Evolutionary conservation across 35 echinoderm and acorn worm species (phyloP), one percentile per base, ranked within the genome.

Genomic region (Acanthaster planci): DNA sequence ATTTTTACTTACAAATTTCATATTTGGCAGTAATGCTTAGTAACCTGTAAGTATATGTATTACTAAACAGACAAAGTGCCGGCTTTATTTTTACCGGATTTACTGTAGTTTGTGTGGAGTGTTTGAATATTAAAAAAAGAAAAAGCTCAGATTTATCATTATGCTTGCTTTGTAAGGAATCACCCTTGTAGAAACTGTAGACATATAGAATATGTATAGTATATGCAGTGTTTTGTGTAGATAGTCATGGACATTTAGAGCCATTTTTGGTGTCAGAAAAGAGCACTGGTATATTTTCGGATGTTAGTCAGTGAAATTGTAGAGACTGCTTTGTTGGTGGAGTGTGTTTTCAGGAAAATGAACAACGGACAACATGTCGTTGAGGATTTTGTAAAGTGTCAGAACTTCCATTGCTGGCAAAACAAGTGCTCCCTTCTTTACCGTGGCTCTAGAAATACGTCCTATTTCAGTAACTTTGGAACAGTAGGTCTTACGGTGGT

Each of bases 161-260:
- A 72, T 72, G 64, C 64, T 72, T 72, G 64, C 64, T 72, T 72
- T 72, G 34, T 72, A 72, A 72, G 34, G 23, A 16, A 72, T 14
- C 4, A 14, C 34, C 64, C 30, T 26, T 72, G 64, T 72, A 72
- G 64, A 72, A 72, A 72, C 22, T 72, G 64, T 72, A 72, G 64
- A 72, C 64, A 47, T 72, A 72, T 72, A 72, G 64, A 72, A 72
- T 72, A 72, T 72, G 64, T 72, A 72, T 72, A 72, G 64, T 72
- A 72, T 72, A 72, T 72, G 64, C 64, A 30, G 64, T 72, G 64
- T 72, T 72, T 68, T 72, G n/a, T 72, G 64, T 72, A 72, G 64
- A 72, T 72, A 72, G 64, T 72, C 14, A 14, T 72, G 64, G 30
- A 10, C 23, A 72, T 34, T 31, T 34, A 72, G 64, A 72, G 64